A percentile compares a stretch with the other conserved stretches of the same genome.
These are phyloP conservation scores for Leptinotarsa tumamoca DNA, from an alignment of 2,888 invertebrate genomes.

Conservation along the genomic window DNA sequence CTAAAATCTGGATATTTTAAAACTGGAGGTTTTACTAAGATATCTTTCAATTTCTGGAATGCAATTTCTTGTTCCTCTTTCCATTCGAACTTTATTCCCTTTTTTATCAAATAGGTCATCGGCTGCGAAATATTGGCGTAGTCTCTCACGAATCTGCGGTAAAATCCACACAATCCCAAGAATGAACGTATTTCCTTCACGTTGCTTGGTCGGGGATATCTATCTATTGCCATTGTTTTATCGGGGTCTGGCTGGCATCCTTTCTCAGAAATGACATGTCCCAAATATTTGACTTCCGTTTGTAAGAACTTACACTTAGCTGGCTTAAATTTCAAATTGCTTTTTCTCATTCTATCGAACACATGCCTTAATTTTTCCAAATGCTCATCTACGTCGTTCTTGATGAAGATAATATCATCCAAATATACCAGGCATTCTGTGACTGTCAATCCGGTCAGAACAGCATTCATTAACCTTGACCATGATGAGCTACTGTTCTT, in stretches of 20 bases:
- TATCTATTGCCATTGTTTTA: not conserved
- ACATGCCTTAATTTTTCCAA: too few relatives aligned
- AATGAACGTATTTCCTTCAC: not conserved
- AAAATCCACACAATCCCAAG: not conserved
- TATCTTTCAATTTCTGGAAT: too few relatives aligned
- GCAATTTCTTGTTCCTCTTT: not conserved
- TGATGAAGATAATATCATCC: too few relatives aligned
- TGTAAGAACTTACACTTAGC: too few relatives aligned
- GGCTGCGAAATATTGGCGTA: not conserved
- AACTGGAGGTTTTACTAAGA: not conserved
- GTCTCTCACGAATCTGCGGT: not conserved
- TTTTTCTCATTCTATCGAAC: too few relatives aligned
- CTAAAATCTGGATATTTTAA: not conserved
- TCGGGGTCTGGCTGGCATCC: not conserved
- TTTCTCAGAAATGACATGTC: not conserved
- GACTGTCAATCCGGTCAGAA: too few relatives aligned
- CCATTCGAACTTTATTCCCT: not conserved
- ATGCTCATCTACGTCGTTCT: too few relatives aligned
- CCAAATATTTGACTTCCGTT: too few relatives aligned
- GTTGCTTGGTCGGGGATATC: not conserved
- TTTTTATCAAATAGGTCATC: not conserved
- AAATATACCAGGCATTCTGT: too few relatives aligned
- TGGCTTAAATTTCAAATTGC: too few relatives aligned
- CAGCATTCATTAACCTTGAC: too few relatives aligned
- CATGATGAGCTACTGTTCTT: too few relatives aligned